Evolutionary conservation across 2,888 invertebrate species (phyloP).

Genomic region (Helobdella robusta): DNA sequence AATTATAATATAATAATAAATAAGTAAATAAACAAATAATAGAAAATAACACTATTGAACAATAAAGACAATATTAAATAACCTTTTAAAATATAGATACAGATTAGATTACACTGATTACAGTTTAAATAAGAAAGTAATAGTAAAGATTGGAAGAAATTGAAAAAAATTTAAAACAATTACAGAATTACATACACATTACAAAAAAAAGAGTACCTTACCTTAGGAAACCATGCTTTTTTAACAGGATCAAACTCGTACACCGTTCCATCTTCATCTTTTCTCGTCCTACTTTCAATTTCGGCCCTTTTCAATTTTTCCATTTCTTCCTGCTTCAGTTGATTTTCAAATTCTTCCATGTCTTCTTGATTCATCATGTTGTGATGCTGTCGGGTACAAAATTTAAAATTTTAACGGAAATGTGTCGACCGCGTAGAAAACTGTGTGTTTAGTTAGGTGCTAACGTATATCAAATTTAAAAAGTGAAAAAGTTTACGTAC

Average conservation of each 20-base stretch:
- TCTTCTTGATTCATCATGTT: conserved; percentile 32
- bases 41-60: too few species aligned
- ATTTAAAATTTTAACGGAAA: neutral
- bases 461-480: neutral
- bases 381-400: neutral
- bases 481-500: neutral
- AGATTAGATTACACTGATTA: too few species aligned
- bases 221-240: conserved; percentile 90
- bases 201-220: conserved; percentile 36
- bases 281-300: conserved; percentile 14
- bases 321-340: conserved; percentile 39
- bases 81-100: too few species aligned
- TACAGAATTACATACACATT: neutral
- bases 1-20: too few species aligned
- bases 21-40: too few species aligned
- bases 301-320: conserved; percentile 25
- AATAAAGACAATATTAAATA: too few species aligned
- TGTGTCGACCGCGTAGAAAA: neutral
- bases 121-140: too few species aligned
- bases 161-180: too few species aligned
- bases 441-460: too few species aligned
- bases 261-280: conserved; percentile 65
- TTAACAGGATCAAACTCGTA: conserved; percentile 84
- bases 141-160: too few species aligned
- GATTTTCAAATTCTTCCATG: conserved; percentile 44